A percentile compares a stretch with the other conserved stretches of the same genome.
Evolutionary conservation across 1,140 invertebrate species (phyloP).

Genomic region (Ridgeia piscesae): DNA sequence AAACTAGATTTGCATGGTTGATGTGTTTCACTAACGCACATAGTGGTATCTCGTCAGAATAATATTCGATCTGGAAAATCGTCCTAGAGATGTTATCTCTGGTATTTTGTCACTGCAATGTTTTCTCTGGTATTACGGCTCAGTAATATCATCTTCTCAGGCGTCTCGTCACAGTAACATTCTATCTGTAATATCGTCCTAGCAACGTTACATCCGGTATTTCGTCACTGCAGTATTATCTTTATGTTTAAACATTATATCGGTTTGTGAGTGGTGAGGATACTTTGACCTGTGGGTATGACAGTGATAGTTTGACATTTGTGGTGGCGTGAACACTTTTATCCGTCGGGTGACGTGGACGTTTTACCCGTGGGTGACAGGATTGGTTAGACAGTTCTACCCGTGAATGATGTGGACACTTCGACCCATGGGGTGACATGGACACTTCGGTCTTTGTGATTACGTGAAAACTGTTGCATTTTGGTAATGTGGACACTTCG

Average conservation of each 20-base stretch:
- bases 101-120: background rate
- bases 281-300: background rate
- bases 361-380: background rate
- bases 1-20: background rate
- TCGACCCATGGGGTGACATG: too few species aligned
- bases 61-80: too few species aligned
- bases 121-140: background rate
- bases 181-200: background rate
- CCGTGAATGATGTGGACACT: background rate
- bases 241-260: too few species aligned
- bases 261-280: background rate
- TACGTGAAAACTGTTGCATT: background rate
- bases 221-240: too few species aligned
- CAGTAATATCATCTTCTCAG: background rate
- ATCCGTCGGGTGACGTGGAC: background rate
- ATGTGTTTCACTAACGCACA: background rate
- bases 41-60: background rate
- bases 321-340: background rate
- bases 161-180: background rate
- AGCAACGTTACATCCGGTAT: background rate
- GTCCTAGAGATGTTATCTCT: too few species aligned
- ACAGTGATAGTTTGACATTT: background rate
- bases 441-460: background rate
- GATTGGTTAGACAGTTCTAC: background rate
- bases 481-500: background rate